Conservation (phyloP, 2,797 vertebrate species). For the Cheirogaleus major region DNA sequence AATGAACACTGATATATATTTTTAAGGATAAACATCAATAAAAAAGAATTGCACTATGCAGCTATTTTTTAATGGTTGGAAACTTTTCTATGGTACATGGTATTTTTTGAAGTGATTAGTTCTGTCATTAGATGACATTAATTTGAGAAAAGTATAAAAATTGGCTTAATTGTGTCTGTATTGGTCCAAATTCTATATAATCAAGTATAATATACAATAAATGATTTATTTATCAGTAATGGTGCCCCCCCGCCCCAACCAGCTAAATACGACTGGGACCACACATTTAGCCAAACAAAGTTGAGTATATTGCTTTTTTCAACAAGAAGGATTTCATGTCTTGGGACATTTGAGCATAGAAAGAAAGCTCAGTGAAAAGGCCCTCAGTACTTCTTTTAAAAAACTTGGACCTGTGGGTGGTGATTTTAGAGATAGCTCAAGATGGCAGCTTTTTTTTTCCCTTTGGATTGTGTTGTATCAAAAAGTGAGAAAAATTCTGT, state of each 20-base stretch:
- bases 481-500: not conserved
- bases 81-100: not conserved
- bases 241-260: fast-evolving
- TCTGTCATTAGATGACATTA: not conserved
- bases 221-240: not conserved
- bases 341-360: fast-evolving
- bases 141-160: not conserved
- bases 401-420: not conserved
- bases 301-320: not conserved
- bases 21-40: not conserved
- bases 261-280: not conserved
- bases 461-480: not conserved
- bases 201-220: not conserved
- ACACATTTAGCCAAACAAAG: not conserved
- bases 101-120: not conserved
- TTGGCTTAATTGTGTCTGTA: not conserved
- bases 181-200: not conserved
- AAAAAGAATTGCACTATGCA: not conserved
- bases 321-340: not conserved
- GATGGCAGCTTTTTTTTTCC: fast-evolving
- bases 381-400: not conserved
- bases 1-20: constrained; percentile 24
- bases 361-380: not conserved
- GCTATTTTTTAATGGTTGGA: not conserved
- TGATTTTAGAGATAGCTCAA: not conserved